Conservation (phyloP, 2,797 vertebrate species). For the Manis pentadactyla region DNA sequence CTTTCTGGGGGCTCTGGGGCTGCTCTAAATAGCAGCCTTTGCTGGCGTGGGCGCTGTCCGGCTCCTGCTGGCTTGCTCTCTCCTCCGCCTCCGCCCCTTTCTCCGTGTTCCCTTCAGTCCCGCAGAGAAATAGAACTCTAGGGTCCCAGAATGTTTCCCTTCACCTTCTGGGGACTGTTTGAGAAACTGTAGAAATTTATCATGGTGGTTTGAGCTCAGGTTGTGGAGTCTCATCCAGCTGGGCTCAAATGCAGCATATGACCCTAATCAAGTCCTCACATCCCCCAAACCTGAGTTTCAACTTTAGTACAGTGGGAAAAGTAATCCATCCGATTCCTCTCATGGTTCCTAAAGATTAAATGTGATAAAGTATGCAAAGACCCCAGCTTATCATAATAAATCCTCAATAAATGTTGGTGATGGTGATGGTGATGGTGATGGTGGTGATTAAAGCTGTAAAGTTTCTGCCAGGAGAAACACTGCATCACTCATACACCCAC, state of each 20-base stretch:
- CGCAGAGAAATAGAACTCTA: neutral
- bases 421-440: neutral
- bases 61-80: slow-evolving; percentile 44
- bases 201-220: neutral
- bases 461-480: neutral
- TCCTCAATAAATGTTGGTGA: neutral
- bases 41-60: slow-evolving; percentile 28
- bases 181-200: neutral
- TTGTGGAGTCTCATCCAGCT: too few species aligned
- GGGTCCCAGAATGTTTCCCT: too few species aligned
- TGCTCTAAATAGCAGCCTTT: slow-evolving; percentile 81
- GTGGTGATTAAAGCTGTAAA: neutral
- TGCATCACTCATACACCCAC: neutral
- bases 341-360: neutral
- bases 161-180: neutral
- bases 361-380: neutral
- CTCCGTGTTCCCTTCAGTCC: neutral
- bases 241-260: neutral
- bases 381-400: neutral
- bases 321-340: neutral
- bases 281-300: neutral
- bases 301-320: neutral
- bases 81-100: neutral
- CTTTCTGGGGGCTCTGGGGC: slow-evolving; percentile 60
- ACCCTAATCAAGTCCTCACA: neutral